Evolutionary conservation across 2,888 invertebrate species (phyloP), one percentile per base, ranked within the genome.

Genomic region (Caenorhabditis becei): DNA sequence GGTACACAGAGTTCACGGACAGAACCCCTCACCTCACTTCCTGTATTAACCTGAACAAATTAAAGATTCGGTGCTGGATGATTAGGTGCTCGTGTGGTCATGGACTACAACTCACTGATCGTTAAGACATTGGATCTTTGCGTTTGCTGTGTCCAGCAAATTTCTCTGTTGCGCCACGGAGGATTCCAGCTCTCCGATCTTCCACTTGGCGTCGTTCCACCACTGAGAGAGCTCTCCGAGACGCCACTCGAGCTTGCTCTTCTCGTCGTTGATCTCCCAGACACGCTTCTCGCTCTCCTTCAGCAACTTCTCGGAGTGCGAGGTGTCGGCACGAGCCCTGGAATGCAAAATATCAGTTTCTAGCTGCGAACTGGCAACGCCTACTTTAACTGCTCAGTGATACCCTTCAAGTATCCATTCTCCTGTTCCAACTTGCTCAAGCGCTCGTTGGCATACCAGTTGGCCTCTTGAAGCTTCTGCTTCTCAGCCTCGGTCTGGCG

Each of bases 191-290:
- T 88, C 88, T 11, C 88, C 88, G 35, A 88, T 44, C 83, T 87
- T 84, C 88, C 87, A 88, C 35, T 88, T 87, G 20, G 88, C 80
- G 37, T 88, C 87, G 63, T 82, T 87, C 84, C 87, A 86, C 83
- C 84, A 86, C 54, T 88, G 87, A n/a, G 82, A 77, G 63, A 88
- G 75, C 66, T 88, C 87, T 1, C 85, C 87, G 35, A 87, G 61
- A 4, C 85, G 54, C 88, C 88, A 88, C 53, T 88, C 87, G n/a
- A 86, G 70, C 63, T 84, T 86, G 44, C 83, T 79, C 65, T 86
- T 84, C 53, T 86, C 83, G n/a, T 88, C 88, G n/a, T 78, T 80
- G 66, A 86, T 63, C 70, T 85, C 80, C 47, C 69, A 67, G 49
- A 84, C 83, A 16, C 83, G 69, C 28, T 83, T 79, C 53, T 86